Evolutionary conservation across 2,113 vertebrate species (phyloP), one percentile per base, ranked within the genome.

Genomic region (Forbesichthys papilliferus): DNA sequence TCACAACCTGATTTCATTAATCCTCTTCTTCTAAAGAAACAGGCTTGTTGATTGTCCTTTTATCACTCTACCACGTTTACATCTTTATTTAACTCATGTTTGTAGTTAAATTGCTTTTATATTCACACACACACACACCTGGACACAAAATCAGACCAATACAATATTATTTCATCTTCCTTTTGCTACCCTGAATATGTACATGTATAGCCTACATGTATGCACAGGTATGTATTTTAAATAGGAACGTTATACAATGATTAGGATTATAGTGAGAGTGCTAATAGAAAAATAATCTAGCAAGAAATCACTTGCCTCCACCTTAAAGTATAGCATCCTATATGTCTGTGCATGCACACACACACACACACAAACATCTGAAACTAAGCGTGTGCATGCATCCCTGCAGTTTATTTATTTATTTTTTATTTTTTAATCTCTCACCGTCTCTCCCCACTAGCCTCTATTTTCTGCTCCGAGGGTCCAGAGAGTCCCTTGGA

Each of bases 381-480:
- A 58, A 72, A 48, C 46, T 65, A n/a, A 46, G 69, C 63, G 72
- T 69, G 63, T 48, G 58, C 27, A 42, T 84, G 71, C 81, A 75
- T 84, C 60, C 65, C 36, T 73, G 78, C 73, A 67, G 77, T 71
- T 70, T 75, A 78, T 87, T 84, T 80, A 34, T 71, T 74, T 69
- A n/a, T 13, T 64, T 27, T n/a, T 10, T 13, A 46, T 74, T 73
- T 66, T 51, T 80, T 74, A 72, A 84, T 84, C 84, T 83, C 75
- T 59, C 33, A 47, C 79, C 66, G 83, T 85, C 60, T 81, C 68
- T 70, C 84, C 83, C 62, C 71, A 82, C 86, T 84, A 75, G 66
- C 75, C 88, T 89, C 88, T 84, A 90, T 92, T 92, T 91, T 89
- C 87, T 86, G 87, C 88, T 89, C 88, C 68, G 64, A 86, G 82